Percentiles rank a stretch among this genome's conserved stretches.
Evolutionary conservation across 2,113 vertebrate species (phyloP).

Genomic region (Ptilorrhoa leucosticta): DNA sequence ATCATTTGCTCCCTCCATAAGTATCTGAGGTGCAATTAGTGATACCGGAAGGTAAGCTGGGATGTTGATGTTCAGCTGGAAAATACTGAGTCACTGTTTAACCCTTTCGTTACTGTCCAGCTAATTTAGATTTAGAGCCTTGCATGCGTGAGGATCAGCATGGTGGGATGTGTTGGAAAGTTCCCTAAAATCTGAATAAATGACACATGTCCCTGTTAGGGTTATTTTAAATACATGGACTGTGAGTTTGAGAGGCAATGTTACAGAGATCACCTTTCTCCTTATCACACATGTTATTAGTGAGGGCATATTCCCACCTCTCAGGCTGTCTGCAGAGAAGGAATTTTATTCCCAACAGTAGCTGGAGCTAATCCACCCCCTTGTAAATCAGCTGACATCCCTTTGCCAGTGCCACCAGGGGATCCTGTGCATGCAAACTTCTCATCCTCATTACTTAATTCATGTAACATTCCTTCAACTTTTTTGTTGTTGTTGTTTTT

Average conservation of each 20-base stretch:
- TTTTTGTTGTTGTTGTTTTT: background rate
- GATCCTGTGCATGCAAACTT: background rate
- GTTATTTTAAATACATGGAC: background rate
- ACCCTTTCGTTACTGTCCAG: background rate
- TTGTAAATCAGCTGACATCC: background rate
- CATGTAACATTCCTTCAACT: background rate
- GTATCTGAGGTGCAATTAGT: background rate
- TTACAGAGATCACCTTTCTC: no score
- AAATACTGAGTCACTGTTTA: background rate
- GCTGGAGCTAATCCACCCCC: background rate
- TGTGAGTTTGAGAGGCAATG: background rate
- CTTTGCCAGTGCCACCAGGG: background rate
- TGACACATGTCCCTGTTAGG: background rate
- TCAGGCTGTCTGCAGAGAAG: background rate
- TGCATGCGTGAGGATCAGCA: rapidly evolving
- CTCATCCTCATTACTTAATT: background rate
- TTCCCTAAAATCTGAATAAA: background rate
- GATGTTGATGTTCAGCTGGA: background rate
- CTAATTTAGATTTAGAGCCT: background rate
- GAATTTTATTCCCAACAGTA: background rate
- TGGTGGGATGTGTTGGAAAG: background rate
- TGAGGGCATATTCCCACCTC: background rate
- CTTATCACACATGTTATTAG: background rate
- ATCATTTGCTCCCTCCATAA: background rate
- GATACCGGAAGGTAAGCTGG: background rate